These are phyloP conservation scores for Achatina immaculata DNA, from an alignment of 1,140 invertebrate genomes.

Conservation along the genomic window DNA sequence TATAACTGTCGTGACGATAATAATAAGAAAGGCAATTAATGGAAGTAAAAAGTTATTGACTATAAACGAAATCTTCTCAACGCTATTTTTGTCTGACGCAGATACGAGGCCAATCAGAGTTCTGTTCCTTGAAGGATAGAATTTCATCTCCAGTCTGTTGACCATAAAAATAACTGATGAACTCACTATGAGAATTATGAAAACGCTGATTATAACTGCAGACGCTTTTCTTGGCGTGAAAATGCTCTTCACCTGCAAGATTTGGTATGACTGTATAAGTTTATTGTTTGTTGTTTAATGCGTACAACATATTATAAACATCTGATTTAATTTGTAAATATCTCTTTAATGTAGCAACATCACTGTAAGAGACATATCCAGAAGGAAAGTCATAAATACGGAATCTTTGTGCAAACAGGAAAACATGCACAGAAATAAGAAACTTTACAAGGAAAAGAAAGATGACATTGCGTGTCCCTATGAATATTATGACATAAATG, in stretches of 20 bases:
- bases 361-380: too few relatives aligned
- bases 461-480: too few relatives aligned
- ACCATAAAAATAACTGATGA: not conserved
- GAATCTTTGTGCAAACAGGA: too few relatives aligned
- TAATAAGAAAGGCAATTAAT: not conserved
- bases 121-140: not conserved
- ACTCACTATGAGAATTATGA: not conserved
- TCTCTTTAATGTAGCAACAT: too few relatives aligned
- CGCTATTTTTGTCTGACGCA: not conserved
- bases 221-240: not conserved
- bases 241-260: not conserved
- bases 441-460: too few relatives aligned
- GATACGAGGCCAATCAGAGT: not conserved
- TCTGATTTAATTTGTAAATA: too few relatives aligned
- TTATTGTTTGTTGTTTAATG: too few relatives aligned
- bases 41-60: not conserved
- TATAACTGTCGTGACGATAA: not conserved
- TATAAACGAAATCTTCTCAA: not conserved
- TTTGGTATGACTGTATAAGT: too few relatives aligned
- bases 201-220: not conserved
- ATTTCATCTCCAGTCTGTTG: not conserved
- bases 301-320: too few relatives aligned
- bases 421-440: too few relatives aligned
- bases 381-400: too few relatives aligned
- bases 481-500: too few relatives aligned